A percentile compares a stretch with the other conserved stretches of the same genome.
phyloP scores from a whole-genome alignment of 2,888 invertebrate genomes.

The Leucoptera coffeella region DNA sequence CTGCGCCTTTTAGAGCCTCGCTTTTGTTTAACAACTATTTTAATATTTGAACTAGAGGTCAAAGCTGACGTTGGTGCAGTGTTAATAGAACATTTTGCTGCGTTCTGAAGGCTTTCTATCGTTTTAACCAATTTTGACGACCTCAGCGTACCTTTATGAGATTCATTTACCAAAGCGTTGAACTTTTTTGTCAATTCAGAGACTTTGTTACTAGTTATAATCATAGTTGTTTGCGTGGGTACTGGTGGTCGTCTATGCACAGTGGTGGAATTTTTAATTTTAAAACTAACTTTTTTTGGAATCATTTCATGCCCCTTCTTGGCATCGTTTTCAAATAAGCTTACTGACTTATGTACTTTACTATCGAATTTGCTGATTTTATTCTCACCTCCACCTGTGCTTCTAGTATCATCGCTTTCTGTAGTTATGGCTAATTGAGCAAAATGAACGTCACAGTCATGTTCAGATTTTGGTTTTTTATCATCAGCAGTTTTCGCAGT shows the following conservation, averaged over 20 bases:
- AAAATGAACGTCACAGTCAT: constrained; percentile 26
- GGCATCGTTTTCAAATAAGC: constrained; percentile 10
- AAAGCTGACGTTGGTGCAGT: constrained; percentile 42
- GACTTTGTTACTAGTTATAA: constrained; percentile 53
- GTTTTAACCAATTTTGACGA: constrained; percentile 51
- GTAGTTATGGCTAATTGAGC: constrained; percentile 36
- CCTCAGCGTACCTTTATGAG: constrained; percentile 28
- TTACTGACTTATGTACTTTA: too few relatives aligned
- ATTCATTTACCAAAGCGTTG: constrained; percentile 55
- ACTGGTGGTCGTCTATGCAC: constrained; percentile 34
- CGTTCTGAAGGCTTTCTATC: constrained; percentile 31
- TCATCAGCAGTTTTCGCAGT: constrained; percentile 7
- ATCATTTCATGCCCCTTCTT: constrained; percentile 25
- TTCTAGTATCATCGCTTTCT: constrained; percentile 35
- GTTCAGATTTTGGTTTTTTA: constrained; percentile 8
- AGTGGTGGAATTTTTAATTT: constrained; percentile 46
- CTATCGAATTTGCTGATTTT: constrained; percentile 7
- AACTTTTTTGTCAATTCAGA: constrained; percentile 65
- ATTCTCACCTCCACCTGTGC: constrained; percentile 34
- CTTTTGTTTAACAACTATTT: constrained; percentile 38
- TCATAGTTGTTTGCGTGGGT: constrained; percentile 29
- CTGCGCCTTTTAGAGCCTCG: constrained; percentile 39
- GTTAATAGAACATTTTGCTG: constrained; percentile 21
- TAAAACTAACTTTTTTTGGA: constrained; percentile 56
- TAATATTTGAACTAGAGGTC: constrained; percentile 41